These are phyloP conservation scores for Typhlomys cinereus DNA, from an alignment of 2,113 vertebrate species.

Conservation along the genomic window DNA sequence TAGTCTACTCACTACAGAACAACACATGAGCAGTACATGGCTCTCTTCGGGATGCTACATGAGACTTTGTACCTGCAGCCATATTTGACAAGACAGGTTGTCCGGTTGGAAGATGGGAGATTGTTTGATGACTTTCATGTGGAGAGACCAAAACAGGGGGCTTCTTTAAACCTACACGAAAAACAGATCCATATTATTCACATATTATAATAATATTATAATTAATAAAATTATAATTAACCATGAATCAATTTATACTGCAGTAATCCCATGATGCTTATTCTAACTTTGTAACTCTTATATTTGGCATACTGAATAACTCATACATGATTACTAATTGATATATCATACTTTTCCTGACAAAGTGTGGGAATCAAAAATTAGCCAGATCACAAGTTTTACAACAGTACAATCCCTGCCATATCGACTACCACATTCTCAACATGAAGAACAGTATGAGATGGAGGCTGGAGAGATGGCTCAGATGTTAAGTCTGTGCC, in stretches of 20 bases:
- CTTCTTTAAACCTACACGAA: constrained; percentile 84
- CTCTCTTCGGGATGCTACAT: neutral
- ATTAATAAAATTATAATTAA: constrained; percentile 34
- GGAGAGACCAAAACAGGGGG: constrained; percentile 80
- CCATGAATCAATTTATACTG: neutral
- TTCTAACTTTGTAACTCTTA: constrained; percentile 48
- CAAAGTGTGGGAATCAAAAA: constrained; percentile 29
- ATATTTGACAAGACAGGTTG: constrained; percentile 81
- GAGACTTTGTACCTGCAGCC: constrained; percentile 82
- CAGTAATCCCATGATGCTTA: constrained; percentile 40
- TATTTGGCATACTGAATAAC: neutral
- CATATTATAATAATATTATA: neutral
- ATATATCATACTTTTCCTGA: neutral
- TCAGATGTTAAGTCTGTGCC: too few relatives aligned
- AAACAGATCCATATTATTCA: constrained; percentile 53
- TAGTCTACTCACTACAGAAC: neutral
- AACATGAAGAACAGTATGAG: too few relatives aligned
- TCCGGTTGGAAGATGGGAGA: constrained; percentile 76
- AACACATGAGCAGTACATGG: neutral
- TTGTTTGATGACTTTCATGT: constrained; percentile 74
- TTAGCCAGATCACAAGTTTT: constrained; percentile 20
- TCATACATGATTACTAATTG: constrained; percentile 18
- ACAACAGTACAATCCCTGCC: neutral
- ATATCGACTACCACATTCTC: neutral
- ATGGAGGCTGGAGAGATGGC: too few relatives aligned